These are phyloP conservation scores for Punctoribates punctum DNA, from an alignment of 2,888 invertebrate species.

Conservation along the genomic window DNA sequence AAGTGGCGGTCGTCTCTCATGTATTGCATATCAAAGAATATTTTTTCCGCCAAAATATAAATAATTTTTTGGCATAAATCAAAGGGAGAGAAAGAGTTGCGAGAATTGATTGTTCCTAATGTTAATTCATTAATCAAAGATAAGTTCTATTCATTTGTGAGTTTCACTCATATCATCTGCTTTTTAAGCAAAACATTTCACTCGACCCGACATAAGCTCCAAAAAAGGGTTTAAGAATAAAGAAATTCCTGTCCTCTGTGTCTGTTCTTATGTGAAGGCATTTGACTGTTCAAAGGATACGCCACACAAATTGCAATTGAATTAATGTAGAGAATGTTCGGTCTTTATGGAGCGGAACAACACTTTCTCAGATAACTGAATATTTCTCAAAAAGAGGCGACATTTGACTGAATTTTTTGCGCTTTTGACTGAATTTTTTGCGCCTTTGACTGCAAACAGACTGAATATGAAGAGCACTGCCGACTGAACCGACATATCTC, in stretches of 20 bases:
- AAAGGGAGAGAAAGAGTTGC: not conserved
- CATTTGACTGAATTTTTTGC: not conserved
- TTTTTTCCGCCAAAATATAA: not conserved
- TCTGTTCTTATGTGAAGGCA: not conserved
- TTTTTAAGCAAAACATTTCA: no score
- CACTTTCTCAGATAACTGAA: slow-evolving; percentile 11
- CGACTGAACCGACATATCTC: not conserved
- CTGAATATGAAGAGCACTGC: not conserved
- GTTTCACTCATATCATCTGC: not conserved
- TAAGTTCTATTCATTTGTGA: not conserved
- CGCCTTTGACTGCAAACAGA: no score
- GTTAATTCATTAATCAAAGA: slow-evolving; percentile 11
- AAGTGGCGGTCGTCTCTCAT: slow-evolving; percentile 15
- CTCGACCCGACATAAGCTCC: no score
- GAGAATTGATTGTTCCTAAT: slow-evolving; percentile 10
- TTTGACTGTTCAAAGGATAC: not conserved
- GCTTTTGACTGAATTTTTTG: no score
- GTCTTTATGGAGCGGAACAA: slow-evolving; percentile 17
- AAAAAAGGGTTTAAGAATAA: not conserved
- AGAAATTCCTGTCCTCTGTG: not conserved
- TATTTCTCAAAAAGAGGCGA: slow-evolving; percentile 14
- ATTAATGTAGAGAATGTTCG: slow-evolving; percentile 4
- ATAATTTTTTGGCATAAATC: not conserved
- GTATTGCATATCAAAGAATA: not conserved
- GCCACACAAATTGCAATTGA: slow-evolving; percentile 25